Conservation (phyloP, 2,797 vertebrate species). For the Melanotaenia pygmaea region DNA sequence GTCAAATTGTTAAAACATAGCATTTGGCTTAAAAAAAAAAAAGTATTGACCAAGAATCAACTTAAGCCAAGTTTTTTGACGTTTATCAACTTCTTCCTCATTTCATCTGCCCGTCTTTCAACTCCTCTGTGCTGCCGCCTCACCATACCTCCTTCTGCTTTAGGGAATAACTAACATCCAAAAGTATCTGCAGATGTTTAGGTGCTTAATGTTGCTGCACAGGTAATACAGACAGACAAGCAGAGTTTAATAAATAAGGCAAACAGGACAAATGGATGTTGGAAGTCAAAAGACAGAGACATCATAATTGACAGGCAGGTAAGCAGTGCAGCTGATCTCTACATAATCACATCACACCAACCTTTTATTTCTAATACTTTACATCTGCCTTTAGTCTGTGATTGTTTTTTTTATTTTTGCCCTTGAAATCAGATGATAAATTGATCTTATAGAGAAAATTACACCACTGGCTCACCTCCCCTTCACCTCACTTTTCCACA, state of each 20-base stretch:
- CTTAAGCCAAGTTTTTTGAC: neutral
- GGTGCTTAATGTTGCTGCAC: slow-evolving; percentile 77
- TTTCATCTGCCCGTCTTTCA: neutral
- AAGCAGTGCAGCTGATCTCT: slow-evolving; percentile 2
- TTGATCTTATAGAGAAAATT: slow-evolving; percentile 50
- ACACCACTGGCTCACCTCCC: slow-evolving; percentile 59
- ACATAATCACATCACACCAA: slow-evolving; percentile 23
- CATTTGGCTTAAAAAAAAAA: neutral
- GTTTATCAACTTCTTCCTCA: neutral
- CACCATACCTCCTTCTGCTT: neutral
- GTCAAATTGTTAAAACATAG: neutral
- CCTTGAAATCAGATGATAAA: slow-evolving; percentile 50
- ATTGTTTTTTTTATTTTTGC: slow-evolving; percentile 14
- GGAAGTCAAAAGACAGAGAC: slow-evolving; percentile 12
- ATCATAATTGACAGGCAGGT: slow-evolving; percentile 16
- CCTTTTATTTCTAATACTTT: slow-evolving; percentile 33
- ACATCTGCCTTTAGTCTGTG: slow-evolving; percentile 19
- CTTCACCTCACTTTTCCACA: slow-evolving; percentile 41
- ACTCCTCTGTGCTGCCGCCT: neutral
- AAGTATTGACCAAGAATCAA: neutral
- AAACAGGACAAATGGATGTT: slow-evolving; percentile 4
- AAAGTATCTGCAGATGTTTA: slow-evolving; percentile 90
- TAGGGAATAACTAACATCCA: slow-evolving; percentile 42
- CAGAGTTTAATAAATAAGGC: slow-evolving; percentile 38
- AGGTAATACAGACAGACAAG: slow-evolving; percentile 77